These are phyloP conservation scores for Halcyon leucocephala DNA, from an alignment of 2,797 vertebrate genomes.

Conservation along the genomic window DNA sequence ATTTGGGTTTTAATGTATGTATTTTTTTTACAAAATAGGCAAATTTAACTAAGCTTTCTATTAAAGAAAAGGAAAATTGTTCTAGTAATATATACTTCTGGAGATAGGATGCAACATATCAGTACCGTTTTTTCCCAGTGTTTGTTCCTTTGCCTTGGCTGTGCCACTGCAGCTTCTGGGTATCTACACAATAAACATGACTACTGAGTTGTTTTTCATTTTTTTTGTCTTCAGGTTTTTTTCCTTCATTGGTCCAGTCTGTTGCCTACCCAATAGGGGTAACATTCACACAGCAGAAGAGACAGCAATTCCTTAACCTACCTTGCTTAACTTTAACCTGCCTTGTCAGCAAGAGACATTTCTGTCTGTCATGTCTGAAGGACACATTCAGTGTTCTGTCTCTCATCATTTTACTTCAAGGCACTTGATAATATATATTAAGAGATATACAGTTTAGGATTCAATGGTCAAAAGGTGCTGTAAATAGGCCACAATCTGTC, in stretches of 20 bases:
- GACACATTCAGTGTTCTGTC: neutral
- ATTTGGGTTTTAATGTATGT: neutral
- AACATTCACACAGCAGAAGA: neutral
- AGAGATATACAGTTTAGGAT: neutral
- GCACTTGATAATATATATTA: neutral
- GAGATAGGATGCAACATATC: neutral
- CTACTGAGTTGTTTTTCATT: neutral
- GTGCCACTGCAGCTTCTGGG: neutral
- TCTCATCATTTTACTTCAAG: neutral
- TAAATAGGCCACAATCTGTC: neutral
- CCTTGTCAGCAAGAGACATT: neutral
- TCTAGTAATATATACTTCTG: neutral
- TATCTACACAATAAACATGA: neutral
- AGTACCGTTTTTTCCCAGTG: neutral
- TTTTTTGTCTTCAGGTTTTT: rapidly evolving
- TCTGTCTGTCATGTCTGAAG: neutral
- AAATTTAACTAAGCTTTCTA: neutral
- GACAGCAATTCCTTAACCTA: neutral
- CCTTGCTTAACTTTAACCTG: neutral
- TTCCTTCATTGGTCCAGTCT: neutral
- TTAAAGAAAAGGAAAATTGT: neutral
- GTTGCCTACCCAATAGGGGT: neutral
- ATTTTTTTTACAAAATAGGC: neutral
- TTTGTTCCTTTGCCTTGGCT: neutral
- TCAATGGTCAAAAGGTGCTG: neutral